phyloP scores from a whole-genome alignment of 2,888 invertebrate genomes.

The Fissipunctia ypsillon region DNA sequence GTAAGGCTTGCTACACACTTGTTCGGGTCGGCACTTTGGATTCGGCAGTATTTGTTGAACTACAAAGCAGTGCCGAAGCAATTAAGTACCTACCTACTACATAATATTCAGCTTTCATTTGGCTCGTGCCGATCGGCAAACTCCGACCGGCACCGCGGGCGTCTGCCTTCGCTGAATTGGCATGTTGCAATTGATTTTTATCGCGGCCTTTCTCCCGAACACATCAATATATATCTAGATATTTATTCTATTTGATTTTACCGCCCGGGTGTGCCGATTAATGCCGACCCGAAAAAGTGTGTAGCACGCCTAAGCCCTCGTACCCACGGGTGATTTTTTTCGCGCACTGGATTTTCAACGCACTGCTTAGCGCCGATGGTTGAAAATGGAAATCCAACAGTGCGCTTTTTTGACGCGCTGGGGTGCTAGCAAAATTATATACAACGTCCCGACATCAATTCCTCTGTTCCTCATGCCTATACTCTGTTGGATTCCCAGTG shows the following conservation, averaged over 20 bases:
- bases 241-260: background rate
- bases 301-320: background rate
- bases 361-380: background rate
- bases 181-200: background rate
- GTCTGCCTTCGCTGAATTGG: too few species aligned
- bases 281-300: background rate
- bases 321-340: background rate
- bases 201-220: background rate
- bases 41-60: background rate
- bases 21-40: background rate
- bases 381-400: too few species aligned
- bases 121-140: background rate
- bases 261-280: background rate
- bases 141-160: too few species aligned
- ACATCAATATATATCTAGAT: background rate
- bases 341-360: background rate
- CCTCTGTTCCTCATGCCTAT: too few species aligned
- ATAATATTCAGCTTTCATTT: background rate
- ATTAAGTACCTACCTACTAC: too few species aligned
- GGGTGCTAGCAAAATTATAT: too few species aligned
- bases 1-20: background rate
- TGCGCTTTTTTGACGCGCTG: too few species aligned
- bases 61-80: background rate
- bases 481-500: background rate
- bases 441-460: too few species aligned